Evolutionary conservation across 2,888 invertebrate species (phyloP).

Genomic region (Pandemis cinnamomeana): DNA sequence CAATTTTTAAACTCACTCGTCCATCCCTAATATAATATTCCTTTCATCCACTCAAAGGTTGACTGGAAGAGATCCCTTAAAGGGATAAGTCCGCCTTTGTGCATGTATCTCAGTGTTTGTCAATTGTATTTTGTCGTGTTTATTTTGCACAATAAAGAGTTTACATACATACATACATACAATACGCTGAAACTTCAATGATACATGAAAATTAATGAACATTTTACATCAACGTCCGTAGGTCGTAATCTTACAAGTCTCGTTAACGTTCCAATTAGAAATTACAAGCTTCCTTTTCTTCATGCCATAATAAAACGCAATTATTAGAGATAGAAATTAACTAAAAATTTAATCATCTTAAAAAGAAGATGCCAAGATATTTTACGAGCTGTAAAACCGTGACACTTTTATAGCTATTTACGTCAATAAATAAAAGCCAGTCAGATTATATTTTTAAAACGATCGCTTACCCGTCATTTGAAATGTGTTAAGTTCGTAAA

Average conservation of each 20-base stretch:
- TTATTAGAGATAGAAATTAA: neutral
- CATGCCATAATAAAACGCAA: neutral
- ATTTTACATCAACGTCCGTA: neutral
- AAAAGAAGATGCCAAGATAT: conserved; percentile 17
- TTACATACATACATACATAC: no score
- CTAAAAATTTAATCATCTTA: conserved; percentile 11
- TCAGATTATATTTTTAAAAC: conserved; percentile 14
- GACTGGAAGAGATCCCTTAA: no score
- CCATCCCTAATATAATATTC: no score
- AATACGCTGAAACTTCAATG: neutral
- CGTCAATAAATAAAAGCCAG: conserved; percentile 19
- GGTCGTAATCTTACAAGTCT: neutral
- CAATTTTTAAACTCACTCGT: no score
- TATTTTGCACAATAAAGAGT: no score
- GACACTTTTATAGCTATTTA: conserved; percentile 24
- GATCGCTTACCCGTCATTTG: neutral
- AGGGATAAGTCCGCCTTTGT: no score
- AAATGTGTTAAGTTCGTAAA: neutral
- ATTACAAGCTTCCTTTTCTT: neutral
- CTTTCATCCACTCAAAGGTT: no score
- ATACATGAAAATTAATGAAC: neutral
- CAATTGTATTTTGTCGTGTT: no score
- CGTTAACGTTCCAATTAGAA: neutral
- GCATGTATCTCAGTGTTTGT: no score
- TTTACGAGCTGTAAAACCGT: conserved; percentile 9